Percentiles rank a stretch among this genome's conserved stretches.
Evolutionary conservation across 2,888 invertebrate genomes (phyloP).

Genomic region (Polydrusus pterygomalis): DNA sequence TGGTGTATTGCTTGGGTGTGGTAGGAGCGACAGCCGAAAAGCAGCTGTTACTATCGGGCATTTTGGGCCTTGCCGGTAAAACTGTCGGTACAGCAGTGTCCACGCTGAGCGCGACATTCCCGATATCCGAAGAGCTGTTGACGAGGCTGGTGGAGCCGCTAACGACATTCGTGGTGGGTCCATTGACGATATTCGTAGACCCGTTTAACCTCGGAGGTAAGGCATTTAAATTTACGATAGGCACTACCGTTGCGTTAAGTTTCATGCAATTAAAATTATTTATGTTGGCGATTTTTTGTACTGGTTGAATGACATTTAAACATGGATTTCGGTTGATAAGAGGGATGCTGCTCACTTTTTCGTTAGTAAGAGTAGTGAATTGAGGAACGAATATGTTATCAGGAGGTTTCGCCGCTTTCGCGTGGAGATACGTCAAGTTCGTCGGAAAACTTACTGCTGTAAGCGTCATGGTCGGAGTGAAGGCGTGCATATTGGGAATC

Average conservation of each 20-base stretch:
- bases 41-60: slow-evolving; percentile 41
- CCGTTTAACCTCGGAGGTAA: slow-evolving; percentile 67
- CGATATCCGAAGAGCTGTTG: slow-evolving; percentile 60
- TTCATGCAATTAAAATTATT: slow-evolving; percentile 71
- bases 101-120: slow-evolving; percentile 65
- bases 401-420: slow-evolving; percentile 69
- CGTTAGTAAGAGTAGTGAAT: slow-evolving; percentile 66
- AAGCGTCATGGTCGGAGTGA: slow-evolving; percentile 68
- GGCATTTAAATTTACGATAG: slow-evolving; percentile 71
- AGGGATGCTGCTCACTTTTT: slow-evolving; percentile 68
- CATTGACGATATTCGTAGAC: slow-evolving; percentile 59
- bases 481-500: slow-evolving; percentile 64
- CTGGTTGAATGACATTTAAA: slow-evolving; percentile 69
- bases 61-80: slow-evolving; percentile 66
- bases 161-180: slow-evolving; percentile 49
- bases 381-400: slow-evolving; percentile 68
- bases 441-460: slow-evolving; percentile 69
- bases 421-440: slow-evolving; percentile 70
- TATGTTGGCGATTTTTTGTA: slow-evolving; percentile 68
- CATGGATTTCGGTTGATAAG: slow-evolving; percentile 68
- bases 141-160: slow-evolving; percentile 11
- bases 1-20: slow-evolving; percentile 54
- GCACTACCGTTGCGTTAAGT: slow-evolving; percentile 72
- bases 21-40: slow-evolving; percentile 54
- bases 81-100: slow-evolving; percentile 70